These are phyloP conservation scores for Acridotheres tristis DNA, from an alignment of 2,797 vertebrate species.

Conservation along the genomic window DNA sequence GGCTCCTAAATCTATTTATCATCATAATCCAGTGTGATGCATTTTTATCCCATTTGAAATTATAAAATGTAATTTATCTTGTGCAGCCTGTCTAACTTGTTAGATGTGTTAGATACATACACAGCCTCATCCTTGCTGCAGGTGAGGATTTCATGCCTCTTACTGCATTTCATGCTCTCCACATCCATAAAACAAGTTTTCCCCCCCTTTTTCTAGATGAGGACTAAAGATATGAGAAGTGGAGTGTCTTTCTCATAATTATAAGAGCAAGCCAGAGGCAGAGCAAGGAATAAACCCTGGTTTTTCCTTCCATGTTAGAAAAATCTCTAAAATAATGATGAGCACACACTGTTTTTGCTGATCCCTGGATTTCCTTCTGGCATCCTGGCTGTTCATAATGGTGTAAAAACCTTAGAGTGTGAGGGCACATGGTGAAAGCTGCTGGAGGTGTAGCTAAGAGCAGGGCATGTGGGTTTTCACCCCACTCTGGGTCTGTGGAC, in stretches of 20 bases:
- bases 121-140: background rate
- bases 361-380: background rate
- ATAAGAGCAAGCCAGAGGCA: background rate
- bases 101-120: background rate
- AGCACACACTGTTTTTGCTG: rapidly evolving
- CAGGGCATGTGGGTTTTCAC: rapidly evolving
- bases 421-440: rapidly evolving
- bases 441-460: background rate
- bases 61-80: background rate
- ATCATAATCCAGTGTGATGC: background rate
- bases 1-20: background rate
- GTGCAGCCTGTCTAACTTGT: background rate
- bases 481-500: background rate
- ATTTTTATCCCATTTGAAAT: background rate
- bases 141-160: background rate
- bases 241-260: background rate
- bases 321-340: background rate
- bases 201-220: background rate
- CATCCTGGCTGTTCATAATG: rapidly evolving
- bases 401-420: rapidly evolving
- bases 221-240: background rate
- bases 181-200: background rate
- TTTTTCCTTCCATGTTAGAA: background rate
- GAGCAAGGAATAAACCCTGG: background rate
- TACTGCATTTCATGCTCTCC: background rate